phyloP scores from a whole-genome alignment of 2,888 invertebrate genomes.

The Zele albiditarsus region DNA sequence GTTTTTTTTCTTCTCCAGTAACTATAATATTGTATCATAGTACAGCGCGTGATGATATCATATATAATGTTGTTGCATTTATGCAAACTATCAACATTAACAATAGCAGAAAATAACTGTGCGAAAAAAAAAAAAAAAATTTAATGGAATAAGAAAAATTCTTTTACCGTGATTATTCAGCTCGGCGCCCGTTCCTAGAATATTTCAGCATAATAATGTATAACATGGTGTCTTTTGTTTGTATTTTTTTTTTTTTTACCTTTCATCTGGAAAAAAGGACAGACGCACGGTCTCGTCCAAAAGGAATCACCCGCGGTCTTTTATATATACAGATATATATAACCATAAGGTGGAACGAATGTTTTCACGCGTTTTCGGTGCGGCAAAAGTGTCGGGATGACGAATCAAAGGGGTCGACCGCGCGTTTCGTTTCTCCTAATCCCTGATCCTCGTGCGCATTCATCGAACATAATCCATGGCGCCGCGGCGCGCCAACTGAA shows the following conservation, averaged over 20 bases:
- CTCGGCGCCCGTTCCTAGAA: conserved; percentile 33
- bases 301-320: conserved; percentile 17
- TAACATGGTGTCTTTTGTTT: conserved; percentile 17
- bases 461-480: conserved; percentile 24
- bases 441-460: conserved; percentile 6
- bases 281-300: conserved; percentile 16
- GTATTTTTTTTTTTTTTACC: conserved; percentile 14
- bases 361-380: conserved; percentile 36
- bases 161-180: conserved; percentile 35
- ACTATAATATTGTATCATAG: neutral
- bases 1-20: neutral
- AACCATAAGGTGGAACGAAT: conserved; percentile 37
- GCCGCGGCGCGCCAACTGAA: conserved; percentile 18
- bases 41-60: neutral
- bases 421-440: conserved; percentile 25
- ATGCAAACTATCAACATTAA: neutral
- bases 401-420: conserved; percentile 32
- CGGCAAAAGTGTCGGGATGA: conserved; percentile 39
- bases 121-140: conserved; percentile 12
- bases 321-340: neutral
- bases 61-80: neutral
- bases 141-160: conserved; percentile 18
- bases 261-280: neutral
- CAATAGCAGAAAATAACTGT: neutral
- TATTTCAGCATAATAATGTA: conserved; percentile 32